Percentiles rank a stretch among this genome's conserved stretches.
Conservation (phyloP, 2,888 invertebrate genomes). For the Pollenia angustigena region DNA sequence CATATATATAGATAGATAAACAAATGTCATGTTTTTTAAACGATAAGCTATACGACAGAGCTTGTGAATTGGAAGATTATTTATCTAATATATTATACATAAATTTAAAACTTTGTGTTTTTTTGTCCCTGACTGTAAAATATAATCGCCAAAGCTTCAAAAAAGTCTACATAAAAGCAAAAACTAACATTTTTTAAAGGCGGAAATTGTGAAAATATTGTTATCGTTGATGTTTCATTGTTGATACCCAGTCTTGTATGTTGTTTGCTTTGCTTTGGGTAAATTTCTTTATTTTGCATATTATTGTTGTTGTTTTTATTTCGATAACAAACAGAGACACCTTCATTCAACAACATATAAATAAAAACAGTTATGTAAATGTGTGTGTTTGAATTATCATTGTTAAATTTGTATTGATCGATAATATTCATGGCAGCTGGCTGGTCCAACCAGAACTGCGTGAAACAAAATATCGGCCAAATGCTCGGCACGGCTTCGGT, state of each 20-base stretch:
- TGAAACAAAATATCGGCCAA: too few species aligned
- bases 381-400: too few species aligned
- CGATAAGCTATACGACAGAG: too few species aligned
- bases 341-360: not conserved
- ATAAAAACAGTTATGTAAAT: not conserved
- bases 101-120: too few species aligned
- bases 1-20: too few species aligned
- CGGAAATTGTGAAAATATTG: conserved; percentile 8
- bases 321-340: not conserved
- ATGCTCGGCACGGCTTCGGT: too few species aligned
- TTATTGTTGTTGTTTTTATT: not conserved
- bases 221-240: not conserved
- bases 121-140: not conserved
- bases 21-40: too few species aligned
- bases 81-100: too few species aligned
- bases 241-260: not conserved
- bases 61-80: too few species aligned
- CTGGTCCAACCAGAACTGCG: too few species aligned
- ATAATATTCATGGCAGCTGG: too few species aligned
- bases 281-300: not conserved
- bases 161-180: not conserved
- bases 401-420: too few species aligned
- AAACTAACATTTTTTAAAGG: not conserved
- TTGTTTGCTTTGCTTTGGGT: not conserved
- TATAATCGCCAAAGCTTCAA: not conserved